Base-by-base conservation (phyloP, 2,113 vertebrate species). In the Ploceus nigricollis region DNA sequence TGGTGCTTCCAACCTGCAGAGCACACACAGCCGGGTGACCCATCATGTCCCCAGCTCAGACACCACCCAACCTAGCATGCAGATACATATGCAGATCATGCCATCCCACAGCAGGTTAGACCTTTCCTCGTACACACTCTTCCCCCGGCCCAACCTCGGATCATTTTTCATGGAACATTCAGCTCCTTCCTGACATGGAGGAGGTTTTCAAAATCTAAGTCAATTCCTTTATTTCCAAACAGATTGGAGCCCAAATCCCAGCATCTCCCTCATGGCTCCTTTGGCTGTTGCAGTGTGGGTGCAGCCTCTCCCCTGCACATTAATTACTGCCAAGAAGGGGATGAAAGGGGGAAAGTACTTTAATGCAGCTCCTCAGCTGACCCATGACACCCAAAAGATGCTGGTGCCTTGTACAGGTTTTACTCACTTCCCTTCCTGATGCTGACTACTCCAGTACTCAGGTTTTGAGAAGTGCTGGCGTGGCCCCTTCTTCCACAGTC, bases 341-440 rank as follows among this genome's bases (percentile, higher is more conserved):
- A 18, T 16, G 9, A 2, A 30, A 42, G 21, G 14, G 39, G 33
- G 12, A 42, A 65, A 56, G 30, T 23, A 1, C 33, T 60, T 73
- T 21, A 7, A 15, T 0, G 1, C 40, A 70, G 64, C 40, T 70
- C 30, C 40, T 7, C 7, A 1, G 64, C 58, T 50, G 48, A 28
- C 25, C 45, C 33, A 28, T 0, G 0, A 21, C 42, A 27, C 33
- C 48, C 7, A 2, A 73, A 73, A 72, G 39, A 17, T 53, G 10
- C 14, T 18, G 37, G 25, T 50, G 48, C 0, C 0, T 31, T 64
- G 33, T 25, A 31, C 25, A 17, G 28, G 48, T 92, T 72, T 87
- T 64, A 54, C 23, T 75, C n/a, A 22, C 21, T 53, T 37, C 17
- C 27, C 39, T 53, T 37, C 44, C 48, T 42, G 22, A 16, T 24